Conservation (phyloP, 2,888 invertebrate genomes). For the Drosophila mimica region DNA sequence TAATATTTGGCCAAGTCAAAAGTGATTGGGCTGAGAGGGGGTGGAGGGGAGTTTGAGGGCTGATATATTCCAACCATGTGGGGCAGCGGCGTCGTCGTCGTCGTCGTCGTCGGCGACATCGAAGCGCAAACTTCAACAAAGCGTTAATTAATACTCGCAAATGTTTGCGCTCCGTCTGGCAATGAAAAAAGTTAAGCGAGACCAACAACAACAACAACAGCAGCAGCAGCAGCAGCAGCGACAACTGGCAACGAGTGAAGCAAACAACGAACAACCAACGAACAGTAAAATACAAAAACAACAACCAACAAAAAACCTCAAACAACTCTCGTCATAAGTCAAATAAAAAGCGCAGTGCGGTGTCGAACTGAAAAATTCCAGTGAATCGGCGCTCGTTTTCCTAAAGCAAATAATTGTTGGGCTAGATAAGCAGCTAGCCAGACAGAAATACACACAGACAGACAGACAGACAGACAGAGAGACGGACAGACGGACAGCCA, state of each 20-base stretch:
- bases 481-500: neutral
- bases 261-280: constrained; percentile 44
- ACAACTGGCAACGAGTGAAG: constrained; percentile 50
- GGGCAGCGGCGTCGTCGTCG: constrained; percentile 53
- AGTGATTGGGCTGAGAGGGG: neutral
- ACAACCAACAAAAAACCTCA: constrained; percentile 11
- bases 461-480: constrained; percentile 1
- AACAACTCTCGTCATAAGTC: constrained; percentile 74
- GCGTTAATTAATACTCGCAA: constrained; percentile 82
- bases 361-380: constrained; percentile 48
- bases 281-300: constrained; percentile 29
- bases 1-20: constrained; percentile 55
- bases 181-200: constrained; percentile 79
- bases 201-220: constrained; percentile 45
- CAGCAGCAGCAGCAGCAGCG: constrained; percentile 9
- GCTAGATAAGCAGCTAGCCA: constrained; percentile 68
- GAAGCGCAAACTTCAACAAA: constrained; percentile 80
- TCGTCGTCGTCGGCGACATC: constrained; percentile 70
- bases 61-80: constrained; percentile 20
- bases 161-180: constrained; percentile 83
- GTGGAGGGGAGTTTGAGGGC: neutral
- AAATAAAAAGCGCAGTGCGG: constrained; percentile 73
- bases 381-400: constrained; percentile 73
- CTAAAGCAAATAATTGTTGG: constrained; percentile 66
- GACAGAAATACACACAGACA: neutral